These are phyloP conservation scores for Neolamprologus kungweensis DNA, from an alignment of 2,113 vertebrate genomes.

Conservation along the genomic window DNA sequence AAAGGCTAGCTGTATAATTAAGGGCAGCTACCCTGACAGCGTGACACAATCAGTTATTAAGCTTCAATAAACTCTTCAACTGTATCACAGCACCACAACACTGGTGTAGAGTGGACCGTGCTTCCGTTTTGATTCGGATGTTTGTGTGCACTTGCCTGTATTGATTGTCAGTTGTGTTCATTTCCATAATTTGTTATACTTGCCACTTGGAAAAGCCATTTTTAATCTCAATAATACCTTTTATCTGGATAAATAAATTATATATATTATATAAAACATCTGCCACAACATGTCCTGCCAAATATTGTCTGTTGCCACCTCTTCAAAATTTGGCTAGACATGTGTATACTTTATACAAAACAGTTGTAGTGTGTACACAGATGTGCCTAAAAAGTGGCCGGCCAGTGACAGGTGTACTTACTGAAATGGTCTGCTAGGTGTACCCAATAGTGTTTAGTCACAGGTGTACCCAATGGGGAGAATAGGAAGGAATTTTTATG, in stretches of 20 bases:
- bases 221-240: neutral
- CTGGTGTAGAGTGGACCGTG: neutral
- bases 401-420: neutral
- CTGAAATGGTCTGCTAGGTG: neutral
- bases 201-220: neutral
- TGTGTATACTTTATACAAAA: neutral
- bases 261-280: neutral
- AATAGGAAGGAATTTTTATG: neutral
- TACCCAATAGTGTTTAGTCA: neutral
- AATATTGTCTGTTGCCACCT: neutral
- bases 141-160: neutral
- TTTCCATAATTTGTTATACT: neutral
- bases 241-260: neutral
- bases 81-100: neutral
- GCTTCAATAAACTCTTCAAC: neutral
- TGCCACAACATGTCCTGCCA: neutral
- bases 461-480: neutral
- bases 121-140: neutral
- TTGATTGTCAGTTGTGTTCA: neutral
- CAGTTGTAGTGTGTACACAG: neutral
- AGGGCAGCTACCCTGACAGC: neutral
- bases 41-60: neutral
- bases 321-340: neutral
- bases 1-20: neutral
- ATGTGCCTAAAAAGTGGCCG: neutral